Conservation (phyloP, 2,113 vertebrate species). For the Spermophilus dauricus region DNA sequence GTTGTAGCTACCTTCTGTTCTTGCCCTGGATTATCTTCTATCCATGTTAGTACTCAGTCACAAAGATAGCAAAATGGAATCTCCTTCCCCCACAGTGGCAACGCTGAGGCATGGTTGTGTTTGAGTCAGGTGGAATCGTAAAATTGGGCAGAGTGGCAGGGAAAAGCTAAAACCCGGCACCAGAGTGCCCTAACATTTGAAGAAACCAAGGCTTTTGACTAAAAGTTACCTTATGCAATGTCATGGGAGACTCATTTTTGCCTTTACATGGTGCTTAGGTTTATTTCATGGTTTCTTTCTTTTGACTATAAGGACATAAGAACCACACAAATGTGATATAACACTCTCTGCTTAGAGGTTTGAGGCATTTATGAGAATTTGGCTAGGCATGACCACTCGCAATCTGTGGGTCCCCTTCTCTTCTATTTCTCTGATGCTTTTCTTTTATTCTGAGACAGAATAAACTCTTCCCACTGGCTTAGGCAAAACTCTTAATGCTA, state of each 20-base stretch:
- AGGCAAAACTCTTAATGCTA: neutral
- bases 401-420: conserved; percentile 73
- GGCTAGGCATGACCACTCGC: conserved; percentile 78
- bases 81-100: neutral
- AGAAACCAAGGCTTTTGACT: conserved; percentile 18
- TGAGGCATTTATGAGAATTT: conserved; percentile 75
- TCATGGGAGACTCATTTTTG: neutral
- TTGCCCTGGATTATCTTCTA: neutral
- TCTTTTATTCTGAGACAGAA: conserved; percentile 22
- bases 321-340: conserved; percentile 25
- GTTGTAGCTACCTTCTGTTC: neutral
- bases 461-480: neutral
- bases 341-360: conserved; percentile 74
- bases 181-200: neutral
- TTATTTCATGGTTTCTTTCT: neutral
- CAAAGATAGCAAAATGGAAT: neutral
- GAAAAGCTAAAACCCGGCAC: neutral
- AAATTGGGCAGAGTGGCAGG: neutral
- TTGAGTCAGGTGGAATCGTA: neutral
- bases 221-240: neutral
- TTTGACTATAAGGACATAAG: conserved; percentile 56
- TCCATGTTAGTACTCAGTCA: neutral
- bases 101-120: neutral
- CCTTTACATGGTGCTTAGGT: neutral
- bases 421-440: conserved; percentile 16